Evolutionary conservation across 2,797 vertebrate genomes (phyloP).

Genomic region (Sphenopsis melanotis): DNA sequence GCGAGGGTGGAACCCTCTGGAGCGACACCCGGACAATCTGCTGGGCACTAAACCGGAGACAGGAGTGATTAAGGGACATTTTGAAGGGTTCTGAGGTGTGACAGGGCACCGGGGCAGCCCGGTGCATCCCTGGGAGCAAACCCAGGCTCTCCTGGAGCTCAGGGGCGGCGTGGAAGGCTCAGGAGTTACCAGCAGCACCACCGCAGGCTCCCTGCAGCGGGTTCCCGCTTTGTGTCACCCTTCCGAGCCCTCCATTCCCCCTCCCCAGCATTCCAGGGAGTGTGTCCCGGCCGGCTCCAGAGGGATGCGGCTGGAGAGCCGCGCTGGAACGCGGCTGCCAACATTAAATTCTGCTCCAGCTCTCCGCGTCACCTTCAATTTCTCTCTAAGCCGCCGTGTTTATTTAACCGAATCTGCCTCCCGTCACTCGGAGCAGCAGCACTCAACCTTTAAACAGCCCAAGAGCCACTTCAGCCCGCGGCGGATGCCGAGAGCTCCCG

Average conservation of each 20-base stretch:
- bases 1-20: neutral
- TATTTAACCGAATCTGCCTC: constrained; percentile 63
- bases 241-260: neutral
- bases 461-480: constrained; percentile 62
- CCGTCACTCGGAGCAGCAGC: constrained; percentile 29
- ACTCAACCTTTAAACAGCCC: constrained; percentile 64
- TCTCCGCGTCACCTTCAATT: constrained; percentile 38
- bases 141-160: no score
- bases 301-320: neutral
- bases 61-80: neutral
- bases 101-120: neutral
- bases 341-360: constrained; percentile 58
- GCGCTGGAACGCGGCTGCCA: neutral
- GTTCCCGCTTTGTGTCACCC: fast-evolving
- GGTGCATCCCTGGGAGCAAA: neutral
- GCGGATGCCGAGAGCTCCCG: constrained; percentile 34
- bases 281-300: neutral
- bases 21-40: neutral
- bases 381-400: constrained; percentile 59
- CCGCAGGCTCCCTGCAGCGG: fast-evolving
- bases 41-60: neutral
- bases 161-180: fast-evolving
- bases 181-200: neutral
- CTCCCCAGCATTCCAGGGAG: neutral
- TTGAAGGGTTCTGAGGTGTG: neutral